Percentiles rank a stretch among this genome's conserved stretches.
These are phyloP conservation scores for Spisula subtruncata DNA, from an alignment of 2,888 invertebrate genomes.

Conservation along the genomic window DNA sequence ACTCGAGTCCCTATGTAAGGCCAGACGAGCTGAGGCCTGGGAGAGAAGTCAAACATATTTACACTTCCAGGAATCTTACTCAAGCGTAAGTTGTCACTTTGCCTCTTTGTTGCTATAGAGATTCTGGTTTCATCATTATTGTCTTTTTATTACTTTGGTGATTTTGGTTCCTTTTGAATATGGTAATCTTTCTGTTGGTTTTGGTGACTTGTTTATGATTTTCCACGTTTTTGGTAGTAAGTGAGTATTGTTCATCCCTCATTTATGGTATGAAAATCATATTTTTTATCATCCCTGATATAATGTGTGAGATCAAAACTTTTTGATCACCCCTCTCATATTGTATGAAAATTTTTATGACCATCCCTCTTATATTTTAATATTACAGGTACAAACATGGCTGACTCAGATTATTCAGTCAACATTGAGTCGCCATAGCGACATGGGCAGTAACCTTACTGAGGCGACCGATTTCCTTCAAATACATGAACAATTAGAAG, in stretches of 20 bases:
- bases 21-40: constrained; percentile 89
- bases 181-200: too few relatives aligned
- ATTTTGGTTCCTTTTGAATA: too few relatives aligned
- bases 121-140: too few relatives aligned
- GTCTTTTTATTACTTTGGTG: too few relatives aligned
- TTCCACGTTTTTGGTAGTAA: too few relatives aligned
- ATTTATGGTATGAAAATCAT: too few relatives aligned
- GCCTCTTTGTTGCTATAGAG: too few relatives aligned
- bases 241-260: too few relatives aligned
- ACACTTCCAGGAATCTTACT: constrained; percentile 91
- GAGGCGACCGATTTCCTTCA: constrained; percentile 92
- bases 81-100: constrained; percentile 88
- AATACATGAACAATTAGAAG: constrained; percentile 92
- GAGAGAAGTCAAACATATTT: constrained; percentile 91
- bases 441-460: constrained; percentile 90
- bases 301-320: too few relatives aligned
- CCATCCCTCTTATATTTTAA: background rate
- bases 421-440: constrained; percentile 92
- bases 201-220: too few relatives aligned
- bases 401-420: constrained; percentile 92
- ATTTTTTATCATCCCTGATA: too few relatives aligned
- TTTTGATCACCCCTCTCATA: background rate
- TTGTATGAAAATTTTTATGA: background rate
- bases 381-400: constrained; percentile 91
- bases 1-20: constrained; percentile 87